A percentile compares a stretch with the other conserved stretches of the same genome.
Evolutionary conservation across 2,888 invertebrate genomes (phyloP).

Genomic region (Chorisops tibialis): DNA sequence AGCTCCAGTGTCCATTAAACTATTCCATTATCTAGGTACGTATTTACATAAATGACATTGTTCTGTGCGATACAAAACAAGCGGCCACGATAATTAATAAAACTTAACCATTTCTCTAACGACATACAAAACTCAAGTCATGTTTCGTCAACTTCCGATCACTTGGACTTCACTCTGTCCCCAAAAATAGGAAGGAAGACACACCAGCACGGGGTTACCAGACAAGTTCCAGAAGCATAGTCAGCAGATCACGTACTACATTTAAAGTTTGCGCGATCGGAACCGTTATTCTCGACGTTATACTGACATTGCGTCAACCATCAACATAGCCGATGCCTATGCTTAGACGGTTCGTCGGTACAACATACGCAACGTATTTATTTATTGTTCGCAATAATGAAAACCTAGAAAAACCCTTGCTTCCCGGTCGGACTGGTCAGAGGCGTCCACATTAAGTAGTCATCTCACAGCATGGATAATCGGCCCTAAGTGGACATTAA

Average conservation of each 20-base stretch:
- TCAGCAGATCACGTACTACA: constrained; percentile 5
- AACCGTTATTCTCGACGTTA: constrained; percentile 15
- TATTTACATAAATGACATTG: too few species aligned
- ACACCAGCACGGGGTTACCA: not conserved
- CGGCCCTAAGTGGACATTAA: constrained; percentile 9
- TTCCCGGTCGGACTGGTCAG: not conserved
- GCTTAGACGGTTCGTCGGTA: not conserved
- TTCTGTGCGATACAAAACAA: too few species aligned
- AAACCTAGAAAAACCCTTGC: too few species aligned
- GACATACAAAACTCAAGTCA: constrained; percentile 14
- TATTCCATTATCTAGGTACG: too few species aligned
- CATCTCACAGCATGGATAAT: constrained; percentile 5
- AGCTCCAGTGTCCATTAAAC: too few species aligned
- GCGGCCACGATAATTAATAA: too few species aligned
- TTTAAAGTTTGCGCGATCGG: constrained; percentile 11
- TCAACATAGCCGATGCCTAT: not conserved
- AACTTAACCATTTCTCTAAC: not conserved
- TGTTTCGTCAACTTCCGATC: constrained; percentile 16
- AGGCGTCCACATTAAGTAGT: not conserved
- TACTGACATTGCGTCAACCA: not conserved
- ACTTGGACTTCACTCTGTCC: not conserved
- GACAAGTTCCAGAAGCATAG: too few species aligned
- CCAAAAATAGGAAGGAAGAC: constrained; percentile 15
- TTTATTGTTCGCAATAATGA: too few species aligned
- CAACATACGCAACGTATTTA: not conserved